These are phyloP conservation scores for Chromis chromis DNA, from an alignment of 2,797 vertebrate species.

Conservation along the genomic window DNA sequence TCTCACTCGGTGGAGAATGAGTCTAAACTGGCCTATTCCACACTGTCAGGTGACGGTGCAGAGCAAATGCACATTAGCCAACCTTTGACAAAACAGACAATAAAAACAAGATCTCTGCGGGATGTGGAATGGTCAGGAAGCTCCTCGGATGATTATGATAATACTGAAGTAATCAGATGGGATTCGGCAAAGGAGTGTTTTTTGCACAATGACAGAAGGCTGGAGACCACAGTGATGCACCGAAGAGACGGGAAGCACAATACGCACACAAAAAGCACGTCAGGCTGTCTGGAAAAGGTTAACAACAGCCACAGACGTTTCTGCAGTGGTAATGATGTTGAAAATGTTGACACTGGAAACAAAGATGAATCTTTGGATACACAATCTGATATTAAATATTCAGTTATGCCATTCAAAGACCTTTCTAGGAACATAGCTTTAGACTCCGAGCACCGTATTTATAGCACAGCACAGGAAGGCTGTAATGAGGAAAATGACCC, in stretches of 20 bases:
- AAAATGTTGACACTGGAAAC: constrained; percentile 71
- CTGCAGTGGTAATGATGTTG: constrained; percentile 80
- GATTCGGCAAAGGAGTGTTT: constrained; percentile 88
- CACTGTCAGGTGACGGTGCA: constrained; percentile 83
- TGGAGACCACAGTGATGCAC: constrained; percentile 75
- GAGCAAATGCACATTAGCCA: constrained; percentile 90
- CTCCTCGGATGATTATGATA: constrained; percentile 88
- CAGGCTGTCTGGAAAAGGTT: constrained; percentile 86
- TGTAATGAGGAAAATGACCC: constrained; percentile 88
- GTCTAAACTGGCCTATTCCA: constrained; percentile 87
- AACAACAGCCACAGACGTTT: constrained; percentile 85
- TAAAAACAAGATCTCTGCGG: constrained; percentile 78
- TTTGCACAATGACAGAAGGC: constrained; percentile 80
- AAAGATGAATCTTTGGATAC: constrained; percentile 46
- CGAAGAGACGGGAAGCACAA: constrained; percentile 89
- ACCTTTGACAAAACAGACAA: constrained; percentile 86
- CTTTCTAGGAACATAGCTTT: constrained; percentile 80
- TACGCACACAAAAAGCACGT: constrained; percentile 87
- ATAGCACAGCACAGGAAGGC: constrained; percentile 82
- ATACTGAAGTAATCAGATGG: constrained; percentile 84
- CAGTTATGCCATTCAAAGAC: constrained; percentile 84
- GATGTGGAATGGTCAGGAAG: constrained; percentile 85
- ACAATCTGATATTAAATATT: constrained; percentile 86
- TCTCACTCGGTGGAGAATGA: constrained; percentile 89
- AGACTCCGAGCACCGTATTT: constrained; percentile 87